Evolutionary conservation across 2,113 vertebrate genomes (phyloP).

Genomic region (Chaenogobius annularis): DNA sequence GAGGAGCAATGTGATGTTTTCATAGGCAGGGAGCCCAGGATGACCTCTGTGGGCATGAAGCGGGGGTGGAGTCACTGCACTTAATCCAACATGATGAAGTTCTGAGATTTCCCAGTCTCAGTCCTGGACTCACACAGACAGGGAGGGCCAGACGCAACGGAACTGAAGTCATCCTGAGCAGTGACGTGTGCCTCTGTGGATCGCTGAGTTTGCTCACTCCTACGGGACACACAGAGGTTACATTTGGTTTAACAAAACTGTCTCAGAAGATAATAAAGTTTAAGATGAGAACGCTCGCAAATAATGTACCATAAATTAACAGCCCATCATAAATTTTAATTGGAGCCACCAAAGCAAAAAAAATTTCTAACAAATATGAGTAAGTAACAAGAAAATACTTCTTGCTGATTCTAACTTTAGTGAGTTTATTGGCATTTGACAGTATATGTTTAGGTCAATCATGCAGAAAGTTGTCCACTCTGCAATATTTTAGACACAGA

Average conservation of each 20-base stretch:
- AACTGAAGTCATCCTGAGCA: constrained; percentile 35
- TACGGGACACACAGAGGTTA: constrained; percentile 15
- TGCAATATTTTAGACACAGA: background rate
- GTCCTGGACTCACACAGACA: constrained; percentile 34
- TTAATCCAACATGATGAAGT: constrained; percentile 62
- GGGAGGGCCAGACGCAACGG: constrained; percentile 24
- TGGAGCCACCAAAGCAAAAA: too few relatives aligned
- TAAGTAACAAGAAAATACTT: too few relatives aligned
- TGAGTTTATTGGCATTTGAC: too few relatives aligned
- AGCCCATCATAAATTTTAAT: too few relatives aligned
- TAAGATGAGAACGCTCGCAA: background rate
- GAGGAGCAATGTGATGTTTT: constrained; percentile 45
- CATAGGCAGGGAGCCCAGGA: constrained; percentile 36
- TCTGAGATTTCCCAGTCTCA: constrained; percentile 21
- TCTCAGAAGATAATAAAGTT: background rate
- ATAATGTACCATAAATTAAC: background rate
- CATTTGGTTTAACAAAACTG: constrained; percentile 3
- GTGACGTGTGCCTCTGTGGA: constrained; percentile 33
- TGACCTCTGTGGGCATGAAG: constrained; percentile 61
- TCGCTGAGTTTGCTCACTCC: constrained; percentile 15
- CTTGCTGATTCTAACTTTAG: too few relatives aligned
- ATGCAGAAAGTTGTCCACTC: too few relatives aligned
- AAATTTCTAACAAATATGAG: too few relatives aligned
- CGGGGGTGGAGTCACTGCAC: constrained; percentile 59
- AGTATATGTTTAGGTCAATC: too few relatives aligned